These are phyloP conservation scores for Chiloscyllium punctatum DNA, from an alignment of 2,797 vertebrate species.

Conservation along the genomic window DNA sequence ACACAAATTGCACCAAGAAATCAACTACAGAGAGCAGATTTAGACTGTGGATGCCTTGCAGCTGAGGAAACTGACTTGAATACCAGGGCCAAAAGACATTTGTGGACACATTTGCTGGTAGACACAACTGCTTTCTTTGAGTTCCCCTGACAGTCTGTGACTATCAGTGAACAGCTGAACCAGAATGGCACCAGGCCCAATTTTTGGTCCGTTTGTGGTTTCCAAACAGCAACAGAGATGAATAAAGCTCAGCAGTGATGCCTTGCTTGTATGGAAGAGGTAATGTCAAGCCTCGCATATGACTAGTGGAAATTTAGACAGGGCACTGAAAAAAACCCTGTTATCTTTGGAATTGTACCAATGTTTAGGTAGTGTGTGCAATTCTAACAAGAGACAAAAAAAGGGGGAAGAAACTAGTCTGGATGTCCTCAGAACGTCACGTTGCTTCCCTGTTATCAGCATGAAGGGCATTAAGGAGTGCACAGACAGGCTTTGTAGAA, in stretches of 20 bases:
- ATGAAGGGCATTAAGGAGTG: not conserved
- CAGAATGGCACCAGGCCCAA: not conserved
- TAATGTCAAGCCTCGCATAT: not conserved
- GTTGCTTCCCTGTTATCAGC: not conserved
- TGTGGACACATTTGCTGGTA: not conserved
- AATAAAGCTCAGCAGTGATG: not conserved
- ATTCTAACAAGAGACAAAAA: too few species aligned
- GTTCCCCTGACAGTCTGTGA: not conserved
- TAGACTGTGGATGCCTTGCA: not conserved
- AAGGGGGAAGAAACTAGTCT: not conserved
- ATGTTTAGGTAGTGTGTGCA: not conserved
- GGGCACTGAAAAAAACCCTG: not conserved
- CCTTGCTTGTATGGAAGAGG: not conserved
- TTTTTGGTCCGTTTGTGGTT: not conserved
- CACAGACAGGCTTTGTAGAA: not conserved
- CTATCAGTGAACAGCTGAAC: constrained; percentile 13
- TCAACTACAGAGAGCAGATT: not conserved
- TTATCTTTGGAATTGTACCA: not conserved
- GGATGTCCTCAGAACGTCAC: not conserved
- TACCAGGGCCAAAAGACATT: not conserved
- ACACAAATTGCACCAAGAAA: not conserved
- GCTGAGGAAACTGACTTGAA: not conserved
- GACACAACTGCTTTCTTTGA: not conserved
- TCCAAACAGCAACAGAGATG: not conserved
- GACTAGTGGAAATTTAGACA: not conserved